A percentile compares a stretch with the other conserved stretches of the same genome.
Evolutionary conservation across 2,888 invertebrate species (phyloP).

Genomic region (Meiosimyza platycephala): DNA sequence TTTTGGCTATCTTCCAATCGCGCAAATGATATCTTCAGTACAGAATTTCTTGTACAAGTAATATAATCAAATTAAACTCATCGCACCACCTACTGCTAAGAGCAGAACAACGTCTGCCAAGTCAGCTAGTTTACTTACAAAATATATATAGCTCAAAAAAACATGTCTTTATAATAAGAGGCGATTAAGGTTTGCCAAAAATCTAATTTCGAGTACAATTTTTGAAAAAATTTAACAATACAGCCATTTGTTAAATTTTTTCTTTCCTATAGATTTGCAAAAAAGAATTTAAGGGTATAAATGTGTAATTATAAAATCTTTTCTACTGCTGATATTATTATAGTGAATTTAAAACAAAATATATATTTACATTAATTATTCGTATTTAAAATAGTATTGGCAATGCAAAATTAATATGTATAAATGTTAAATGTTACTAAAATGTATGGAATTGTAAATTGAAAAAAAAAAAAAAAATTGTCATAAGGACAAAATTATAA

Average conservation of each 20-base stretch:
- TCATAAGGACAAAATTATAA: too few relatives aligned
- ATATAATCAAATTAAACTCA: too few relatives aligned
- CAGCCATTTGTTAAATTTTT: constrained; percentile 46
- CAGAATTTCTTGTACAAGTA: too few relatives aligned
- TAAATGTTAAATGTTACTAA: constrained; percentile 40
- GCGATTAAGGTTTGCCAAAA: too few relatives aligned
- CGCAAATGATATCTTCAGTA: too few relatives aligned
- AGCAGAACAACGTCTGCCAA: too few relatives aligned
- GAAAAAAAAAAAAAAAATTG: neutral
- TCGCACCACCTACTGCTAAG: too few relatives aligned
- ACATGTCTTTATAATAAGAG: too few relatives aligned
- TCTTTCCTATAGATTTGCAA: neutral
- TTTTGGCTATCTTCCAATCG: too few relatives aligned
- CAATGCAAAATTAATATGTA: neutral
- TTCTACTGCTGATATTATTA: constrained; percentile 37
- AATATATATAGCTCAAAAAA: too few relatives aligned
- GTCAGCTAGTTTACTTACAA: too few relatives aligned
- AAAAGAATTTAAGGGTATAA: neutral
- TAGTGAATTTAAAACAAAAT: neutral
- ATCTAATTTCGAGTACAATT: constrained; percentile 10
- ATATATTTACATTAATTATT: neutral
- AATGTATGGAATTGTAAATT: neutral
- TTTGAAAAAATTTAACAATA: constrained; percentile 40
- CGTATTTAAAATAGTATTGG: neutral
- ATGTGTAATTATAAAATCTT: constrained; percentile 29